A percentile compares a stretch with the other conserved stretches of the same genome.
phyloP scores from a whole-genome alignment of 2,888 invertebrate genomes.

The Siphonodentalium dalli region DNA sequence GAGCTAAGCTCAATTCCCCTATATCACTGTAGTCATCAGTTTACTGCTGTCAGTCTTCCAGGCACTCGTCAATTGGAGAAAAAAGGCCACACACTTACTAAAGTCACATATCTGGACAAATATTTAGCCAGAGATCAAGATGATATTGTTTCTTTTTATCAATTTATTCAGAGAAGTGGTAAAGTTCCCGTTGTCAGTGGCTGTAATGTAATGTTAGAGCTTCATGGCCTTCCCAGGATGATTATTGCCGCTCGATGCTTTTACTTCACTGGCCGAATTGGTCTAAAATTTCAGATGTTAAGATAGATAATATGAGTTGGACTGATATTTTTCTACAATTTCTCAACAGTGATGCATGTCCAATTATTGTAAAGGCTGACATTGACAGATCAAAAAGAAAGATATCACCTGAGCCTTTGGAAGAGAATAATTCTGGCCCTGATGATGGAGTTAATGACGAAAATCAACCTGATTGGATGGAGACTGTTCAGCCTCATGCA shows the following conservation, averaged over 20 bases:
- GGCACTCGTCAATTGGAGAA: constrained; percentile 26
- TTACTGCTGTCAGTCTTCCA: constrained; percentile 25
- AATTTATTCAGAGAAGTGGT: constrained; percentile 22
- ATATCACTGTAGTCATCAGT: too few relatives aligned
- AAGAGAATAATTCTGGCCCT: too few relatives aligned
- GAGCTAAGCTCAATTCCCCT: too few relatives aligned
- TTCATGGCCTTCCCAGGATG: constrained; percentile 31
- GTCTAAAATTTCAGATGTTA: constrained; percentile 30
- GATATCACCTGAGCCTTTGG: too few relatives aligned
- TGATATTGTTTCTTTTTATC: constrained; percentile 22
- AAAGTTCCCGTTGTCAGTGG: constrained; percentile 27
- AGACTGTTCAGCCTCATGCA: constrained; percentile 13
- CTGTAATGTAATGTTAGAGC: constrained; percentile 8
- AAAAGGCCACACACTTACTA: constrained; percentile 14
- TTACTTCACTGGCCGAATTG: constrained; percentile 31
- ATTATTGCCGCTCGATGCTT: constrained; percentile 27
- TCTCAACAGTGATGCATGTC: constrained; percentile 16
- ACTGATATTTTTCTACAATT: constrained; percentile 19
- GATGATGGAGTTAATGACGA: background rate
- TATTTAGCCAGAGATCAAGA: constrained; percentile 21
- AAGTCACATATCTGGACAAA: constrained; percentile 26
- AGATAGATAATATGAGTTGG: constrained; percentile 25
- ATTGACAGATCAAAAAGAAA: constrained; percentile 18
- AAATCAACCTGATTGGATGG: constrained; percentile 34
- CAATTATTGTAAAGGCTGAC: constrained; percentile 30